phyloP scores from a whole-genome alignment of 2,113 vertebrate species.

The Apaloderma vittatum region DNA sequence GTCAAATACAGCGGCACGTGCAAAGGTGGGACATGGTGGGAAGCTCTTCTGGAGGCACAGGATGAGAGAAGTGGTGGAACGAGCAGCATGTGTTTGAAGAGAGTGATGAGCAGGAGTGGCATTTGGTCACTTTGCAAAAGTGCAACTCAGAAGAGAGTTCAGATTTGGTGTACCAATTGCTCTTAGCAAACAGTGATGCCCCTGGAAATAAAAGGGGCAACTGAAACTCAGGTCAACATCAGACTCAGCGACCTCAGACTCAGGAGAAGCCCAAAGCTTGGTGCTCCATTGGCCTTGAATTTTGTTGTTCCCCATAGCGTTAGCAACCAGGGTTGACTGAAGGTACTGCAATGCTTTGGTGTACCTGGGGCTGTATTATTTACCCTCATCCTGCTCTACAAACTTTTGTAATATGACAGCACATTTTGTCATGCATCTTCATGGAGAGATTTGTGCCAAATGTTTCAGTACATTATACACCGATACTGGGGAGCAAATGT shows the following conservation, averaged over 20 bases:
- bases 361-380: background rate
- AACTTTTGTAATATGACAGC: background rate
- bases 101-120: background rate
- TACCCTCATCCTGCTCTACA: background rate
- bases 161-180: background rate
- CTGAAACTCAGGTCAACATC: too few species aligned
- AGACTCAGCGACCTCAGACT: background rate
- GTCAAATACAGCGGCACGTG: background rate
- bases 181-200: background rate
- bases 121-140: background rate
- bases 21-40: background rate
- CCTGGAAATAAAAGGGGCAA: background rate
- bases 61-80: background rate
- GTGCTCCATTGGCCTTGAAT: background rate
- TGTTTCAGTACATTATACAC: background rate
- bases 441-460: background rate
- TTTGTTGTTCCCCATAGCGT: rapidly evolving
- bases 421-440: background rate
- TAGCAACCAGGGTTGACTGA: background rate
- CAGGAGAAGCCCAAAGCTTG: background rate
- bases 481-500: background rate
- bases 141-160: background rate
- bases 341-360: background rate
- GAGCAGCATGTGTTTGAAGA: background rate
- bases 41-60: background rate